Evolutionary conservation across 35 echinoderm and acorn worm genomes (phyloP).

Genomic region (Apostichopus japonicus): DNA sequence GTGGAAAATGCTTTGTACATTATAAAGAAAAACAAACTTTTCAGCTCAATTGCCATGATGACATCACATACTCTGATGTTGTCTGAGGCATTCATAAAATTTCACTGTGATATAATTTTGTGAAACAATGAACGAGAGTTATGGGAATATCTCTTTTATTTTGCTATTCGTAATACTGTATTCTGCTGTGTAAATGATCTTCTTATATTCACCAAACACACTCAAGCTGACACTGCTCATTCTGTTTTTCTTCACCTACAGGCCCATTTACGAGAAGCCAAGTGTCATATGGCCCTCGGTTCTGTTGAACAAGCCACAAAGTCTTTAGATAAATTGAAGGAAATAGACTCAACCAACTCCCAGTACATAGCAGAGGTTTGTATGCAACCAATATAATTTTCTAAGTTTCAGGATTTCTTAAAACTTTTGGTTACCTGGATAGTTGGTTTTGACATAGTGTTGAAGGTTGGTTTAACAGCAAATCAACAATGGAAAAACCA

Average conservation of each 20-base stretch:
- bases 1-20: too few relatives aligned
- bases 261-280: constrained; percentile 91
- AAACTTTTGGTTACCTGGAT: not conserved
- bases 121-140: too few relatives aligned
- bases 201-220: not conserved
- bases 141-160: too few relatives aligned
- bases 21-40: too few relatives aligned
- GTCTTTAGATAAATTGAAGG: constrained; percentile 70
- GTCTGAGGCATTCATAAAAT: too few relatives aligned
- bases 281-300: constrained; percentile 94
- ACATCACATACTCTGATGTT: too few relatives aligned
- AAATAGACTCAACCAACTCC: constrained; percentile 80
- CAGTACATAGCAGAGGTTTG: constrained; percentile 71
- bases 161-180: not conserved
- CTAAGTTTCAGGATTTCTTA: not conserved
- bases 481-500: too few relatives aligned
- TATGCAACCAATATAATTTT: not conserved
- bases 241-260: constrained; percentile 30
- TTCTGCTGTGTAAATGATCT: not conserved
- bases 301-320: constrained; percentile 64
- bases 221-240: not conserved
- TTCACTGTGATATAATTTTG: too few relatives aligned
- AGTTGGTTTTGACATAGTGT: too few relatives aligned
- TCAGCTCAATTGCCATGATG: too few relatives aligned
- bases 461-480: too few relatives aligned